These are phyloP conservation scores for Callospermophilus lateralis DNA, from an alignment of 2,113 vertebrate genomes.

Conservation along the genomic window DNA sequence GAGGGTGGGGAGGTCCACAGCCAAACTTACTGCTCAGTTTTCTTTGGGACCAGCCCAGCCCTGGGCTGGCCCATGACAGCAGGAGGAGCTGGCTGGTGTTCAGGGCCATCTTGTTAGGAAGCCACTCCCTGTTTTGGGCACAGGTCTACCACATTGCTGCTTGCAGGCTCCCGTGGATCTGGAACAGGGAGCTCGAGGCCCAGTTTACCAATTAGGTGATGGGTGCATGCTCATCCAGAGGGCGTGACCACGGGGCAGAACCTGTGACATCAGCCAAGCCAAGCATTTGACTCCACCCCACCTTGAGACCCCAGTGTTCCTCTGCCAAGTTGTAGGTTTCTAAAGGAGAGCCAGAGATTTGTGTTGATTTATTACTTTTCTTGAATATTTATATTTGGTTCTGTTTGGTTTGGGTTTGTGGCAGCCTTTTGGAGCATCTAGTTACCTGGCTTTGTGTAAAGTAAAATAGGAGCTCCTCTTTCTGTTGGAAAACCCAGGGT, in stretches of 20 bases:
- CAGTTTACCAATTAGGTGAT: not conserved
- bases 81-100: slow-evolving; percentile 40
- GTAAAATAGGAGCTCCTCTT: not conserved
- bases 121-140: not conserved
- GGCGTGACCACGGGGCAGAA: not conserved
- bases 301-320: not conserved
- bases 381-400: not conserved
- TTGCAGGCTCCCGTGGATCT: not conserved
- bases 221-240: not conserved
- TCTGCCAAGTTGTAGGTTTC: not conserved
- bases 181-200: not conserved
- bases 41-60: not conserved
- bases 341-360: not conserved
- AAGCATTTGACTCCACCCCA: not conserved
- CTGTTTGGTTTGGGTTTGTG: not conserved
- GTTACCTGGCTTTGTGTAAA: not conserved
- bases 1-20: not conserved
- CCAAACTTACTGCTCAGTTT: not conserved
- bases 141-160: not conserved
- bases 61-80: not conserved
- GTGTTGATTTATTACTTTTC: not conserved
- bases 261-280: not conserved
- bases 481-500: not conserved
- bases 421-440: not conserved
- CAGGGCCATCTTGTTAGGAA: slow-evolving; percentile 24